A percentile compares a stretch with the other conserved stretches of the same genome.
phyloP scores from a whole-genome alignment of 2,888 invertebrate genomes.

The Lucinisca nassula region DNA sequence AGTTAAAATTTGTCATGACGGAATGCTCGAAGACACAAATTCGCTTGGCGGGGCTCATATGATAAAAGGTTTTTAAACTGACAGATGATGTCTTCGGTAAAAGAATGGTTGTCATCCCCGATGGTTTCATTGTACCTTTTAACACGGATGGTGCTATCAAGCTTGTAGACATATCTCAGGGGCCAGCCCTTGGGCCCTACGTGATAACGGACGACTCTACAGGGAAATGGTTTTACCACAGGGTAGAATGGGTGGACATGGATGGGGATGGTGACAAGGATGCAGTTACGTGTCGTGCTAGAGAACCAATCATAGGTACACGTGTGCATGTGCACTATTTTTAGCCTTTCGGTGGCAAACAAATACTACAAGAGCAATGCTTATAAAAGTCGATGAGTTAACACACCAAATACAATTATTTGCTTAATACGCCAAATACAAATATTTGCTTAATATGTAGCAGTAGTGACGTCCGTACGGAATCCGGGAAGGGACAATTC shows the following conservation, averaged over 20 bases:
- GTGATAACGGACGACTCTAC: slow-evolving; percentile 44
- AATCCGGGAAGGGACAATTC: no score
- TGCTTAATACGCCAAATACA: no score
- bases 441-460: no score
- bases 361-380: no score
- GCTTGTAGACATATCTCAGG: slow-evolving; percentile 55
- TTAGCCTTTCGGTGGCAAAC: neutral
- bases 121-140: slow-evolving; percentile 77
- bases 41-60: no score
- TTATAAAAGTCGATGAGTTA: no score
- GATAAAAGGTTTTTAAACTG: no score
- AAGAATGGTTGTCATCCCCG: slow-evolving; percentile 67
- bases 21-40: no score
- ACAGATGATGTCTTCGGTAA: slow-evolving; percentile 69
- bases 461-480: no score
- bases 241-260: slow-evolving; percentile 76
- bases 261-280: slow-evolving; percentile 77
- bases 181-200: slow-evolving; percentile 29
- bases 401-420: no score
- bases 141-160: slow-evolving; percentile 68
- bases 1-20: no score
- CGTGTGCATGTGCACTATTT: neutral
- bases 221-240: slow-evolving; percentile 74
- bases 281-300: slow-evolving; percentile 72
- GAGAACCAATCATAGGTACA: slow-evolving; percentile 61